phyloP scores from a whole-genome alignment of 2,113 vertebrate genomes.

The Larimichthys polyactis region DNA sequence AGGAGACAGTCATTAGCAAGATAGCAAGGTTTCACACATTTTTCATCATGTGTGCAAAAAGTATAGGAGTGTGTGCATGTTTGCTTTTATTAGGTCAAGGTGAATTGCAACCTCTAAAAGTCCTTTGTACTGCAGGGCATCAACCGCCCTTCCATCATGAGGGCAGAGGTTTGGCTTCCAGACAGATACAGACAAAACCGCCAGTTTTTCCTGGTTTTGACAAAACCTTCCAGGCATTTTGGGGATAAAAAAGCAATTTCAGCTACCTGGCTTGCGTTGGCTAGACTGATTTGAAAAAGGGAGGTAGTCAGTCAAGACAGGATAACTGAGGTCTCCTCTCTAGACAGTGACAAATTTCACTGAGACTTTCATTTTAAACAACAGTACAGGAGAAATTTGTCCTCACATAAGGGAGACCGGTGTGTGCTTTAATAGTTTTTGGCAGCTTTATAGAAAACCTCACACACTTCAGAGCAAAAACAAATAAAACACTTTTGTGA shows the following conservation, averaged over 20 bases:
- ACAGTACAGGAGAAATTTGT: constrained; percentile 37
- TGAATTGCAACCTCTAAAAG: constrained; percentile 37
- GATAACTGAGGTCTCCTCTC: constrained; percentile 53
- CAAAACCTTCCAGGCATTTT: constrained; percentile 72
- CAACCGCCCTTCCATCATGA: constrained; percentile 27
- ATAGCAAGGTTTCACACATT: constrained; percentile 18
- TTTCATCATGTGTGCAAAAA: not conserved
- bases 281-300: constrained; percentile 53
- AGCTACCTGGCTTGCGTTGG: constrained; percentile 45
- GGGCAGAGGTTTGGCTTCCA: constrained; percentile 47
- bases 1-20: constrained; percentile 32
- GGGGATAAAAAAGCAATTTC: constrained; percentile 77
- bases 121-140: constrained; percentile 24
- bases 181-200: constrained; percentile 53
- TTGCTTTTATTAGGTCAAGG: constrained; percentile 59
- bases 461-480: constrained; percentile 9
- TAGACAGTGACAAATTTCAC: constrained; percentile 73
- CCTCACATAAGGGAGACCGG: constrained; percentile 32
- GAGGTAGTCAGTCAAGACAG: constrained; percentile 45
- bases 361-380: constrained; percentile 62
- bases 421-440: constrained; percentile 32
- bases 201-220: constrained; percentile 51
- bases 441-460: constrained; percentile 43
- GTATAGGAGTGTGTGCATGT: constrained; percentile 28
- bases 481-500: constrained; percentile 4